Conservation (phyloP, 2,888 invertebrate genomes). For the Conus canariensis region DNA sequence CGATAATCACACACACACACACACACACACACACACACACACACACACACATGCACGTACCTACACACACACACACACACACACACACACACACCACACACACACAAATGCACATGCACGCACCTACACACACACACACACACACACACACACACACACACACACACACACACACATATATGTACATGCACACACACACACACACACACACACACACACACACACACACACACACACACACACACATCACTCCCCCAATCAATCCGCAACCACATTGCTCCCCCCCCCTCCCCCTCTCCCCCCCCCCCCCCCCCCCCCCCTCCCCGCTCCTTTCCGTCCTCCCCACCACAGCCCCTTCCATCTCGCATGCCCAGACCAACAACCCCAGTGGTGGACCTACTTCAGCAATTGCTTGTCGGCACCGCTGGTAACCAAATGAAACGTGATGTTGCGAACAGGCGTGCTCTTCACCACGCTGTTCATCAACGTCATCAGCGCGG, state of each 20-base stretch:
- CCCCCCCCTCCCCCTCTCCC: no score
- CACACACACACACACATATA: background rate
- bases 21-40: background rate
- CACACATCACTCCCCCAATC: no score
- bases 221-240: background rate
- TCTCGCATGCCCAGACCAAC: background rate
- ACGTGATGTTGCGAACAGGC: background rate
- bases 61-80: background rate
- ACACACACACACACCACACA: background rate
- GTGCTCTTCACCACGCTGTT: constrained; percentile 8
- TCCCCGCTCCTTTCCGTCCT: no score
- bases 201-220: background rate
- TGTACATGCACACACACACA: background rate
- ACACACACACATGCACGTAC: background rate
- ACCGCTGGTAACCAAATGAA: background rate
- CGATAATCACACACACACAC: background rate
- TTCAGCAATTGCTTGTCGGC: background rate
- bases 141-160: background rate
- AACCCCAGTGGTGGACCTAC: background rate
- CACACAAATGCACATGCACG: no score
- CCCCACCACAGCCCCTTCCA: no score
- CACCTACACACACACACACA: background rate
- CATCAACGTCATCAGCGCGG: background rate
- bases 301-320: no score
- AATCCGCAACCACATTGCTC: no score